A percentile compares a stretch with the other conserved stretches of the same genome.
These are phyloP conservation scores for Drosophila lowei DNA, from an alignment of 1,140 invertebrate genomes.

Conservation along the genomic window DNA sequence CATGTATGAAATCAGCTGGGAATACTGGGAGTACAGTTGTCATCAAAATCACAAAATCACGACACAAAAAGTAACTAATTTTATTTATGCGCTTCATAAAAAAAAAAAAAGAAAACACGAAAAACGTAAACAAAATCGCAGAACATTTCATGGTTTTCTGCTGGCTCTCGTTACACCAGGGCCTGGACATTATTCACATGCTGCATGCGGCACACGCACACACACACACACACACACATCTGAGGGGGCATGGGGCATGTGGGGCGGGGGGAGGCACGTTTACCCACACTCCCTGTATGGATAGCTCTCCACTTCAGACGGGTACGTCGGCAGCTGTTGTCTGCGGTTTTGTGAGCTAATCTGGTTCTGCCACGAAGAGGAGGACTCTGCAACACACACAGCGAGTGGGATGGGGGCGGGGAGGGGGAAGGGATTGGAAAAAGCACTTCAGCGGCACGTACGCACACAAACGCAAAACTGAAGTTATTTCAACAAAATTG, in stretches of 20 bases:
- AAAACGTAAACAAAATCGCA: conserved; percentile 8
- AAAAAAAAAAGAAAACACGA: conserved; percentile 16
- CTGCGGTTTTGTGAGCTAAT: conserved; percentile 79
- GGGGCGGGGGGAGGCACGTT: too few relatives aligned
- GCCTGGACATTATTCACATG: conserved; percentile 77
- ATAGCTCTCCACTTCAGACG: conserved; percentile 17
- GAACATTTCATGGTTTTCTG: conserved; percentile 1
- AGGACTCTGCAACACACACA: conserved; percentile 10
- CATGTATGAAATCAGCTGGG: conserved; percentile 58
- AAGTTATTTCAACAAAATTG: conserved; percentile 81
- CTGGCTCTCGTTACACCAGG: too few relatives aligned
- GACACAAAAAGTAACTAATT: conserved; percentile 66
- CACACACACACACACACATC: too few relatives aligned
- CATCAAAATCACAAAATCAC: conserved; percentile 45
- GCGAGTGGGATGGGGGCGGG: not conserved
- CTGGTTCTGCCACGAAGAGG: conserved; percentile 57
- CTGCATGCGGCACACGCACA: conserved; percentile 52
- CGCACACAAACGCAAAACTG: conserved; percentile 75
- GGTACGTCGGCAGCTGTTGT: conserved; percentile 70
- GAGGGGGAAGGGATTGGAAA: not conserved
- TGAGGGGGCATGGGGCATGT: too few relatives aligned
- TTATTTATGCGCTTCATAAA: conserved; percentile 73
- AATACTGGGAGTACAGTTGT: conserved; percentile 6
- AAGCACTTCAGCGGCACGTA: conserved; percentile 76
- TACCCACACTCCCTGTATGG: too few relatives aligned